Base-by-base conservation (phyloP, 1,140 invertebrate species). In the Eupristina koningsbergeri region DNA sequence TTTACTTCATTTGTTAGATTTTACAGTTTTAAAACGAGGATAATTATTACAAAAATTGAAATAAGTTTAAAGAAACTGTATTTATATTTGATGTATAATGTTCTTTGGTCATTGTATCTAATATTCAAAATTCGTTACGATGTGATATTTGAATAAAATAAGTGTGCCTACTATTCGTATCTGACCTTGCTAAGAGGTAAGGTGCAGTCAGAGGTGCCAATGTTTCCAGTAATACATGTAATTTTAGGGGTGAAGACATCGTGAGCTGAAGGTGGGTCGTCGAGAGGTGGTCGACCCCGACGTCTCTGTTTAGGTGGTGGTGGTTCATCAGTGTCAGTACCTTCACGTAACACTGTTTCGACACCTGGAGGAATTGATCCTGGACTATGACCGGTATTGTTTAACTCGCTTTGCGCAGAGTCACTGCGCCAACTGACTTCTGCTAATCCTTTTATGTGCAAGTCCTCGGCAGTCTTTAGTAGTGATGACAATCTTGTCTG, bases 371-470 rank as follows among this genome's bases (percentile, higher is more conserved):
- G 34, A 0, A 63, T 75, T 26, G 79, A 81, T 3, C 79, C 50
- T 1, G 84, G 84, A 47, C 84, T 85, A 39, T 79, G 74, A 0
- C 80, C 88, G 84, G 90, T 90, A 86, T 91, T 91, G 69, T 86
- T 92, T 89, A 89, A 77, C 82, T 90, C 89, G 87, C 92, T 89
- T 85, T 92, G 90, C 84, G 88, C 89, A 47, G 93, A 93, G 85
- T 95, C 94, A 88, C 96, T 95, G 85, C 94, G 94, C 96, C 96
- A 97, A 81, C 96, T 96, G 6, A 97, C 96, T 91, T 98, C 97
- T 58, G 97, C 97, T 31, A 98, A 92, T 0, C 97, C 97, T 93
- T 98, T 98, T 84, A 98, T 97, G 89, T 97, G 95, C 15, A 98
- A 93, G 89, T 97, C 97, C 91, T 98, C 97, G 1, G 97, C 97